Base-by-base conservation (phyloP, 2,113 vertebrate species). In the Myotis yumanensis region DNA sequence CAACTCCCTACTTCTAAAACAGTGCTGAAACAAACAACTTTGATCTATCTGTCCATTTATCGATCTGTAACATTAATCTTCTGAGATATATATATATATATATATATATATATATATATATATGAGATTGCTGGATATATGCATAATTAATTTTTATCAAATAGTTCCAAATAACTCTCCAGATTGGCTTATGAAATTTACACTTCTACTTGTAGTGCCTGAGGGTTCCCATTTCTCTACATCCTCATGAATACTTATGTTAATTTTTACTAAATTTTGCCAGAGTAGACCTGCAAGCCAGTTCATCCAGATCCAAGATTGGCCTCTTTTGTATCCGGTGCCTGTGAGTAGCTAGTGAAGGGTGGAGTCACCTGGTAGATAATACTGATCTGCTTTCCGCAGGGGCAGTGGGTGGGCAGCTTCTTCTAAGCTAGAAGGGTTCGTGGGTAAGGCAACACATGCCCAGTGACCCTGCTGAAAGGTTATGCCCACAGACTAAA, bases 131-230 rank as follows among this genome's bases (percentile, higher is more conserved):
- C n/a, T 85, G 35, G 32, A 3, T 93, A 46, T 11, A 11, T 37
- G 22, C 9, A n/a, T 86, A 90, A 92, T 18, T 89, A 75, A 71
- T 51, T 92, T 92, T 68, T 73, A 46, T 10, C 64, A 88, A 92
- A 64, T 92, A 88, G n/a, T 68, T 16, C 12, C 15, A 64, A 86
- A 18, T 89, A 75, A 32, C 32, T 84, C 57, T 54, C 32, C 3
- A 80, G 87, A 82, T 66, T 54, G 85, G 15, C 32, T 64, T 92
- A 57, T 4, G 16, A 86, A 54, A 48, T 89, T 72, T 54, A 40
- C 7, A 46, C 46, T 51, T 75, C 48, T 79, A 23, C 22, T 48
- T 40, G 4, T 3, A 25, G 23, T 68, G 30, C n/a, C 51, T 23
- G 14, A 95, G 6, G 37, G 12, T 23, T 81, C 32, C 75, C 59